A percentile compares a stretch with the other conserved stretches of the same genome.
These are phyloP conservation scores for Phytoseiulus persimilis DNA, from an alignment of 2,888 invertebrate genomes.

Conservation along the genomic window DNA sequence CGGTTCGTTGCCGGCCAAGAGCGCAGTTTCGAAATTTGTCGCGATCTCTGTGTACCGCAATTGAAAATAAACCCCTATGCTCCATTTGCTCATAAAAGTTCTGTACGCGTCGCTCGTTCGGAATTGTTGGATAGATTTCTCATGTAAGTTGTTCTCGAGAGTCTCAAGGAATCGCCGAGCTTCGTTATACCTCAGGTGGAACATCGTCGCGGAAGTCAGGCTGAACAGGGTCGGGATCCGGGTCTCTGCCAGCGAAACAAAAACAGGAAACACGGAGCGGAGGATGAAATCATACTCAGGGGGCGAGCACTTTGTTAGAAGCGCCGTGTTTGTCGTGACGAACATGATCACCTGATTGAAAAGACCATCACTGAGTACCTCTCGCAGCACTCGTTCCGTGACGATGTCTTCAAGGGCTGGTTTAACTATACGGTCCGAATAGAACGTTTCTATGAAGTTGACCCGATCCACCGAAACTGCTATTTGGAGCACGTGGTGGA, in stretches of 20 bases:
- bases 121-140: background rate
- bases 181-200: conserved; percentile 23
- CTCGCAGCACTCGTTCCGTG: conserved; percentile 25
- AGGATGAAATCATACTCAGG: conserved; percentile 30
- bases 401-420: conserved; percentile 24
- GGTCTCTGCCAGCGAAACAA: conserved; percentile 23
- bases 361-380: conserved; percentile 28
- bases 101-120: conserved; percentile 55
- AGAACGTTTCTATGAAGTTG: background rate
- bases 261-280: conserved; percentile 14
- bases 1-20: conserved; percentile 47
- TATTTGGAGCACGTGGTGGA: conserved; percentile 54
- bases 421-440: conserved; percentile 30
- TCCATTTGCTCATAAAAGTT: conserved; percentile 76
- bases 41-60: conserved; percentile 79
- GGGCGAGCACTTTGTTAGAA: conserved; percentile 14
- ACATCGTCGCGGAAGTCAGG: conserved; percentile 26
- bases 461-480: conserved; percentile 49
- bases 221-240: conserved; percentile 21
- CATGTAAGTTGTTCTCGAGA: conserved; percentile 9
- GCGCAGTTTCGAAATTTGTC: conserved; percentile 57
- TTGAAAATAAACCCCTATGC: conserved; percentile 91
- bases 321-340: conserved; percentile 15
- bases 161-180: conserved; percentile 22
- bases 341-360: conserved; percentile 35